Conservation (phyloP, 2,888 invertebrate species). For the Yponomeuta evonymella region DNA sequence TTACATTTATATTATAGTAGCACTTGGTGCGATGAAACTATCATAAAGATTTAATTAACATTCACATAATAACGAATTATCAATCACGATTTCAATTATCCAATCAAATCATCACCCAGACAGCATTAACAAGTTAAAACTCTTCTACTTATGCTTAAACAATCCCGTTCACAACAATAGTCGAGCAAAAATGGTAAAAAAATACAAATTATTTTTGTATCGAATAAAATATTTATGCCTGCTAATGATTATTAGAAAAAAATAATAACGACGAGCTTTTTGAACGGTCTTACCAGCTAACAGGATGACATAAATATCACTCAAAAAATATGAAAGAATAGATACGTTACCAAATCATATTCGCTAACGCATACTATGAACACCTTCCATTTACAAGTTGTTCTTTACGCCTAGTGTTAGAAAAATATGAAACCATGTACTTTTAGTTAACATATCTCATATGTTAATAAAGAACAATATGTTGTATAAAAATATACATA, state of each 20-base stretch:
- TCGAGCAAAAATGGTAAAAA: not conserved
- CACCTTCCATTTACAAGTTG: constrained; percentile 54
- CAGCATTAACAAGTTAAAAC: not conserved
- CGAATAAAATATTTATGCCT: not conserved
- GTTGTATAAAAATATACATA: constrained; percentile 70
- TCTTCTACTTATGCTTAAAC: not conserved
- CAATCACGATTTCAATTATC: constrained; percentile 52
- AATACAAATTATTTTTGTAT: not conserved
- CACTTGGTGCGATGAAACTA: constrained; percentile 67
- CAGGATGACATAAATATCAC: not conserved
- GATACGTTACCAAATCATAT: constrained; percentile 57
- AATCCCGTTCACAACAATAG: not conserved
- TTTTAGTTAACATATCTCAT: constrained; percentile 74
- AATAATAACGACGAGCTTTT: not conserved
- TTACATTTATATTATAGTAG: constrained; percentile 43
- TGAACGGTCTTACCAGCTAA: not conserved
- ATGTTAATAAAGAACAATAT: constrained; percentile 75
- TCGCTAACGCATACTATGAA: constrained; percentile 49
- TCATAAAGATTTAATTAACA: constrained; percentile 42
- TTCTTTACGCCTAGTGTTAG: constrained; percentile 64
- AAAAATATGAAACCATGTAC: constrained; percentile 75
- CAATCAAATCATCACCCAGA: constrained; percentile 3
- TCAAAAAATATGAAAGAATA: constrained; percentile 34
- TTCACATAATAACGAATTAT: constrained; percentile 55
- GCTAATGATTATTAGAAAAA: not conserved